Conservation (phyloP, 2,113 vertebrate genomes). For the Ictalurus furcatus region DNA sequence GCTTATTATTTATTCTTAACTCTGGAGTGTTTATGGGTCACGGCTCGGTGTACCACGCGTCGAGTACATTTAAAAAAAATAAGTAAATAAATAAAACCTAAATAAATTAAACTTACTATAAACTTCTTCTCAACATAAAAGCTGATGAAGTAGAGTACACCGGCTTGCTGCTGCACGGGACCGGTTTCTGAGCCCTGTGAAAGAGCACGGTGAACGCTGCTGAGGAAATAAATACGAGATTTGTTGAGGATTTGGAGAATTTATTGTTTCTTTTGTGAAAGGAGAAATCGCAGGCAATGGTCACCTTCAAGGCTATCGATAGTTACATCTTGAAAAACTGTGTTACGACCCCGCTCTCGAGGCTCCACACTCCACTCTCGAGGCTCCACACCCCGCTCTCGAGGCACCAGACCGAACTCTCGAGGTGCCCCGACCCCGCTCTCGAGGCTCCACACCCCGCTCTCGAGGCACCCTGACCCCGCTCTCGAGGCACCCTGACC, state of each 20-base stretch:
- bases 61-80: too few relatives aligned
- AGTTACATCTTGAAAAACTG: not conserved
- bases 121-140: not conserved
- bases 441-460: too few relatives aligned
- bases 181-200: not conserved
- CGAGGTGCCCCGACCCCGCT: too few relatives aligned
- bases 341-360: not conserved
- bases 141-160: not conserved
- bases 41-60: too few relatives aligned
- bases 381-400: not conserved
- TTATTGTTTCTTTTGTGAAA: not conserved
- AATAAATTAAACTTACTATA: not conserved
- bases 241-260: not conserved
- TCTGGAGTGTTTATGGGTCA: not conserved
- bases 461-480: too few relatives aligned
- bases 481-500: too few relatives aligned
- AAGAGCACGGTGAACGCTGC: not conserved
- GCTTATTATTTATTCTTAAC: not conserved
- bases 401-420: not conserved
- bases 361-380: too few relatives aligned
- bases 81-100: not conserved
- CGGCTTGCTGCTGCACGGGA: not conserved
- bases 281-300: not conserved
- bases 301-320: not conserved
- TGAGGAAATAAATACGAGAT: not conserved